Percentiles rank a stretch among this genome's conserved stretches.
phyloP scores from a whole-genome alignment of 2,113 vertebrate species.

The Stomatorhinus ivindoensis region DNA sequence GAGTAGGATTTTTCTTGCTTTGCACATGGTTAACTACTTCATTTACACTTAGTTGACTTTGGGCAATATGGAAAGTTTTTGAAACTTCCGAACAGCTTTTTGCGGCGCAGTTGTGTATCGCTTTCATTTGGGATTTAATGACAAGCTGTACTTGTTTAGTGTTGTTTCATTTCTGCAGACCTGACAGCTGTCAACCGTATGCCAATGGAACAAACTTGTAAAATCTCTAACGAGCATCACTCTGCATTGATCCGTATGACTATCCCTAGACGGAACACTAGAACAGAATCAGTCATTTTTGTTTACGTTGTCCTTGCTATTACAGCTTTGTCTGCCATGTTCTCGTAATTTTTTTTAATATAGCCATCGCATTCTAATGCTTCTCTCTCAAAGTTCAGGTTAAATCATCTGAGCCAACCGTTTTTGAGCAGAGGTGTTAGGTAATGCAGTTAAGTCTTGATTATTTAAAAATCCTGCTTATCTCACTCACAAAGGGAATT shows the following conservation, averaged over 20 bases:
- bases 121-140: conserved; percentile 22
- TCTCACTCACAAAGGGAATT: not conserved
- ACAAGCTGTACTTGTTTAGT: not conserved
- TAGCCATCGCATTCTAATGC: not conserved
- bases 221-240: not conserved
- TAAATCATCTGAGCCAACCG: not conserved
- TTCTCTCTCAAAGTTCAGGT: not conserved
- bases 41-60: conserved; percentile 54
- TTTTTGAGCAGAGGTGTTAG: not conserved
- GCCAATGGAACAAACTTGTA: conserved; percentile 13
- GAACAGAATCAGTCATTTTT: not conserved
- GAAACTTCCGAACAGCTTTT: conserved; percentile 7
- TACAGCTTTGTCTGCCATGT: not conserved
- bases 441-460: not conserved
- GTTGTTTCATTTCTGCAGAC: not conserved
- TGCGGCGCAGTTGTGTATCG: conserved; percentile 22
- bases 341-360: not conserved
- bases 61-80: conserved; percentile 19
- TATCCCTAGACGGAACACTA: not conserved
- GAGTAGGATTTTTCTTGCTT: conserved; percentile 53
- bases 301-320: not conserved
- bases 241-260: not conserved
- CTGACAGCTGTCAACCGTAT: conserved; percentile 14
- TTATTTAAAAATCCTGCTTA: not conserved
- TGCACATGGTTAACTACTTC: conserved; percentile 66